These are phyloP conservation scores for Drosophila prolongata DNA, from an alignment of 2,888 invertebrate species.

Conservation along the genomic window DNA sequence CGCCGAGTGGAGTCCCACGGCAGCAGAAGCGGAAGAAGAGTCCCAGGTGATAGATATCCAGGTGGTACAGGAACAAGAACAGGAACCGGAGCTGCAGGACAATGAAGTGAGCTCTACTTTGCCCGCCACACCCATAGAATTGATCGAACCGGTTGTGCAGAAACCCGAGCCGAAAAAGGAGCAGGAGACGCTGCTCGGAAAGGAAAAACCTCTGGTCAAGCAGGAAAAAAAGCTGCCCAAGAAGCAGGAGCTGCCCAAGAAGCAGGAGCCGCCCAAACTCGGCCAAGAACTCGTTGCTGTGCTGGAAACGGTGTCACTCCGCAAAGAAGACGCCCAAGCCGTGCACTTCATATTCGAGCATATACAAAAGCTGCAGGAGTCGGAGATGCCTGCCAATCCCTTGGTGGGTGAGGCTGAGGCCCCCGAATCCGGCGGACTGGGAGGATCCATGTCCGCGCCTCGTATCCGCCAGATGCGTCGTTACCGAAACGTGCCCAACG, in stretches of 20 bases:
- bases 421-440: slow-evolving; percentile 1
- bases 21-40: background rate
- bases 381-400: slow-evolving; percentile 19
- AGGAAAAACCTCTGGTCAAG: background rate
- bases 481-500: slow-evolving; percentile 80
- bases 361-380: slow-evolving; percentile 42
- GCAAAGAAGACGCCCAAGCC: slow-evolving; percentile 42
- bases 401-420: slow-evolving; percentile 12
- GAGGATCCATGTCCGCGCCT: slow-evolving; percentile 9
- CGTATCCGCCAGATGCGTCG: slow-evolving; percentile 63
- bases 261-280: background rate
- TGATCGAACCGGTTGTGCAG: background rate
- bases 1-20: background rate
- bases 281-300: slow-evolving; percentile 9
- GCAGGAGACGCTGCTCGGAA: background rate
- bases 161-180: background rate
- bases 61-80: background rate
- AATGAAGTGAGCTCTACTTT: slow-evolving; percentile 71
- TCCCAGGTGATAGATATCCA: background rate
- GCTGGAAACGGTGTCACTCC: slow-evolving; percentile 34
- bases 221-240: background rate
- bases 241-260: slow-evolving; percentile 1
- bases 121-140: slow-evolving; percentile 46
- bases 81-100: slow-evolving; percentile 56
- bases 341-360: slow-evolving; percentile 43